Base-by-base conservation (phyloP, 2,888 invertebrate species). In the Rapana venosa region DNA sequence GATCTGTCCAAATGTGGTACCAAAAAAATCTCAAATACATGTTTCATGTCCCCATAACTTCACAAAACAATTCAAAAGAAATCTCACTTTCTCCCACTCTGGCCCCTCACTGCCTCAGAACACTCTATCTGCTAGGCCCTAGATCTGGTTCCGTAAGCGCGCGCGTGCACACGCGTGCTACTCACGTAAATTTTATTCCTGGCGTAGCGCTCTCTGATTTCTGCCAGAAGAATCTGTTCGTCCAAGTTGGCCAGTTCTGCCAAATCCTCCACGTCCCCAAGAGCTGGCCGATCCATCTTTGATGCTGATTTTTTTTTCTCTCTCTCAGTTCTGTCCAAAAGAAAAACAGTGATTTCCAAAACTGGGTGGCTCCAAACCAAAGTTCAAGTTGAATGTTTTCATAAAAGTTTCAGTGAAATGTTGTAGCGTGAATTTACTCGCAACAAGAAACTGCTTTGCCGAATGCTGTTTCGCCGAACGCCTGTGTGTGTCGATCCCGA, bases 141-240 rank as follows among this genome's bases (percentile, higher is more conserved):
- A n/a, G n/a, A n/a, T n/a, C n/a, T n/a, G 17, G 74, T 17, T 20
- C 30, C 26, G 66, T 66, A 13, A 1, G 66, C 0, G 74, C 15
- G 74, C n/a, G 74, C 8, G 74, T 77, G 74, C 26, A 30, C 15
- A 30, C 8, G 74, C 30, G 30, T 13, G 17, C 36, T 58, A 94
- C 95, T 94, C 92, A 95, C 95, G 92, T 95, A 95, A 58, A 95
- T 95, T 79, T 93, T 91, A 88, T 95, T 93, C 36, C 92, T 93
- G 86, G 91, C 90, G 91, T 95, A 95, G 89, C 95, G 91, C 47
- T 92, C 93, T 91, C 94, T 93, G 66, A 95, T 91, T 91, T 95
- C 95, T 15, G 94, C 92, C 66, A 95, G 92, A 36, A 95, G 91
- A 58, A 95, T 93, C 35, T 93, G 91, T 88, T 95, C 95, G 88